Evolutionary conservation across 2,113 vertebrate species (phyloP), one percentile per base, ranked within the genome.

Genomic region (Misgurnus mizolepis): DNA sequence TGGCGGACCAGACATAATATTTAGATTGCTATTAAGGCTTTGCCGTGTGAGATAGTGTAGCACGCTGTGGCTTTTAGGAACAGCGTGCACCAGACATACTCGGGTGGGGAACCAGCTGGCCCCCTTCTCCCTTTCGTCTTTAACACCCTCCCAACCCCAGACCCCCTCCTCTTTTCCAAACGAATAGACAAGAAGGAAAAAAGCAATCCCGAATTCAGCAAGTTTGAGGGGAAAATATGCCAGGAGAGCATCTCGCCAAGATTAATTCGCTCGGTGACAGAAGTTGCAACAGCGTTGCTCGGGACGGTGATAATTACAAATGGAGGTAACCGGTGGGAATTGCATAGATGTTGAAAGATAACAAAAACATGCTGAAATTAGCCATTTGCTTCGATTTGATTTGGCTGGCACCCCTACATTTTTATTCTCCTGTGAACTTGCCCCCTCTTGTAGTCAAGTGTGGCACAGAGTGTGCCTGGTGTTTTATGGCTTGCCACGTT

Each of bases 1-100:
- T 89, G 90, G 89, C 86, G 89, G 91, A 92, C 90, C 92, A 93
- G 92, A 93, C 92, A 94, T 93, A 93, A 94, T 94, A 94, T 93
- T 93, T 93, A 91, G 91, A 92, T 92, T 93, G 88, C 89, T 91
- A 87, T 86, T 79, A 92, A 91, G 89, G 84, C 86, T 50, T 71
- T 80, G 87, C 85, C 84, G 81, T 85, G 73, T 84, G 85, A 88
- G 86, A 90, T 88, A 86, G 72, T 67, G 71, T 83, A 83, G 83
- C 80, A 80, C 82, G 78, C 86, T 85, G 82, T 85, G 86, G 85
- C 85, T 89, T 90, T 88, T 87, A 81, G 86, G 86, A 81, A 79
- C 80, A 82, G 84, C 76, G 74, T 69, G 71, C 50, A 8, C 74
- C 76, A 84, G 82, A 84, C 61, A 40, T 79, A 41, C 70, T 45